Evolutionary conservation across 2,113 vertebrate species (phyloP), one percentile per base, ranked within the genome.

Genomic region (Pogonocichla stellata): DNA sequence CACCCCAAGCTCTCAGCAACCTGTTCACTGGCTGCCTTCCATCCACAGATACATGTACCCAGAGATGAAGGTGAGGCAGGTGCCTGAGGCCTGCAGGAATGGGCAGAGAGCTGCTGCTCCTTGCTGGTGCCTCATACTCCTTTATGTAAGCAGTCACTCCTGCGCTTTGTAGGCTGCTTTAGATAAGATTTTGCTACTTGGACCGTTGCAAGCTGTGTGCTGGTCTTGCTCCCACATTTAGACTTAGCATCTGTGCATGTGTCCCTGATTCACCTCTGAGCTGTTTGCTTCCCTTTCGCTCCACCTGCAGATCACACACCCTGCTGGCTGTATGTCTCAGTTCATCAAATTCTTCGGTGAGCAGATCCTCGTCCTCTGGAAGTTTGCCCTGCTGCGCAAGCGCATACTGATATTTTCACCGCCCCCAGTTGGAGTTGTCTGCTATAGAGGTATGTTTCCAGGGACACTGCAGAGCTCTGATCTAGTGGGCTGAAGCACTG

Each of bases 321-420:
- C 99, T 3, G 99, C 99, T 36, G 99, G 99, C 97, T 99, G 99
- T 96, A 99, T 99, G 99, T 99, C 99, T 88, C 99, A 99, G 98
- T 99, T 99, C 97, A 99, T 99, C 95, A 99, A 99, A 96, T 99
- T 99, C 97, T 99, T 99, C 0, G 99, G 99, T 25, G 99, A 99
- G 93, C 99, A 99, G 96, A 99, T 99, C 89, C 98, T 99, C 70
- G 98, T 99, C 81, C 98, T 99, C 95, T 99, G 99, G 99, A 99
- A 99, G 96, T 99, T 99, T 71, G 99, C 99, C 38, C 97, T 99
- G 94, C 98, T 99, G 23, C 97, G 99, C 95, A 99, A 99, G 93
- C 99, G 99, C 67, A 98, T 99, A 85, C 96, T 99, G 94, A 99
- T 99, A 96, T 99, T 99, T 97, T 99, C 99, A 10, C 99, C 99